A percentile compares a stretch with the other conserved stretches of the same genome.
Conservation (phyloP, 37 sponge, comb jelly and placozoan species). For the Ianthella basta region DNA sequence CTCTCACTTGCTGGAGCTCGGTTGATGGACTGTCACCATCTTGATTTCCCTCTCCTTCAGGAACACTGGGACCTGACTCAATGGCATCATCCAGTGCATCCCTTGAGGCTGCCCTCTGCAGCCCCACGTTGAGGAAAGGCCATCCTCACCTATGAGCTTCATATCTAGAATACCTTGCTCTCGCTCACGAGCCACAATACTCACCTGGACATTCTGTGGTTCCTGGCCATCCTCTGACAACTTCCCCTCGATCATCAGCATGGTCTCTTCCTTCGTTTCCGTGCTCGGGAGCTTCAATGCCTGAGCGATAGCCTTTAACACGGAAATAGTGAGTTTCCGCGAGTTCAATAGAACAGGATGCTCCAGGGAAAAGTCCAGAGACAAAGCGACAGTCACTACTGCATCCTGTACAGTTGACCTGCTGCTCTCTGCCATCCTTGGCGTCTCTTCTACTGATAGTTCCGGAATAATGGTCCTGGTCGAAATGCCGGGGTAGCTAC, state of each 20-base stretch:
- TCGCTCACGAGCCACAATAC: background rate
- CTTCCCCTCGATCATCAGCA: slow-evolving; percentile 35
- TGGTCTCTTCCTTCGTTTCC: slow-evolving; percentile 19
- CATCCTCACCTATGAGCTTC: background rate
- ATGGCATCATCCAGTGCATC: background rate
- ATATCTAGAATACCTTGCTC: background rate
- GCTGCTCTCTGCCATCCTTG: background rate
- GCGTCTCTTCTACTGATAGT: background rate
- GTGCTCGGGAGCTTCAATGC: slow-evolving; percentile 5
- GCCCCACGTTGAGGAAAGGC: background rate
- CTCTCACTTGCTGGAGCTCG: slow-evolving; percentile 19
- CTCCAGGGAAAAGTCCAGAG: background rate
- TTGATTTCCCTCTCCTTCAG: background rate
- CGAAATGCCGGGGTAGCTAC: background rate
- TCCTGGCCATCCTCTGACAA: slow-evolving; percentile 1
- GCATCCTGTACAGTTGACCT: background rate
- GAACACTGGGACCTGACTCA: background rate
- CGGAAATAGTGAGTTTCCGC: background rate
- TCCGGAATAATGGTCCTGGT: slow-evolving; percentile 4
- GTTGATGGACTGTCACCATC: background rate
- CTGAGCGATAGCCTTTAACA: slow-evolving; percentile 2
- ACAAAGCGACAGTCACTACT: background rate
- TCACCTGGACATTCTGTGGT: background rate
- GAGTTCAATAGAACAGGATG: slow-evolving; percentile 8
- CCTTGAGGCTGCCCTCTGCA: background rate